phyloP scores from a whole-genome alignment of 2,888 invertebrate species.

The Hydrotaea diabolus region DNA sequence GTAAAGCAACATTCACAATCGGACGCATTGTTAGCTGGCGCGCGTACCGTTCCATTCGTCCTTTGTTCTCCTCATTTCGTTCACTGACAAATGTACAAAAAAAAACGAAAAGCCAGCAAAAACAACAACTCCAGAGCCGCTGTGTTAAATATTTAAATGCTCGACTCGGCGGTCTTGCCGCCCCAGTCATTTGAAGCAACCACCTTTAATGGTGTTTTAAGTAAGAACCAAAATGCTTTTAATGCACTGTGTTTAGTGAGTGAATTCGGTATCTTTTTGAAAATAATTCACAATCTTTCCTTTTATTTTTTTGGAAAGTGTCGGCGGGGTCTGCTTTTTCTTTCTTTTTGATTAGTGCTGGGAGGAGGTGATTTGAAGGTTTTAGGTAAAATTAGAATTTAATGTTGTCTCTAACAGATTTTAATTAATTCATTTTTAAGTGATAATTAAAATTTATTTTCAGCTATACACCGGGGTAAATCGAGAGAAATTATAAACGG shows the following conservation, averaged over 20 bases:
- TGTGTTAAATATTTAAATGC: constrained; percentile 40
- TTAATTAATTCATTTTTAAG: background rate
- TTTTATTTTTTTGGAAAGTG: background rate
- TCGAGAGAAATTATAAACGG: too few relatives aligned
- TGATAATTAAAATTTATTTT: constrained; percentile 11
- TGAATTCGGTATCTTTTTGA: constrained; percentile 18
- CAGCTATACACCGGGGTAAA: background rate
- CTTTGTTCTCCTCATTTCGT: constrained; percentile 24
- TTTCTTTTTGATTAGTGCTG: background rate
- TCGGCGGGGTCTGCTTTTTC: background rate
- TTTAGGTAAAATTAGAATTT: constrained; percentile 28
- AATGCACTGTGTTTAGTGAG: constrained; percentile 36
- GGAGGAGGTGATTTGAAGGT: background rate
- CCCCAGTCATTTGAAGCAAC: background rate
- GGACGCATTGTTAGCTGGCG: constrained; percentile 28
- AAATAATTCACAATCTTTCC: constrained; percentile 23
- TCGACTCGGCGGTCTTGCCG: background rate
- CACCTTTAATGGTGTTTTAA: constrained; percentile 38
- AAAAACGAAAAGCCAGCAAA: background rate
- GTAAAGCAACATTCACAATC: constrained; percentile 38
- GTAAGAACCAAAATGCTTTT: constrained; percentile 15
- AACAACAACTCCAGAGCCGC: background rate
- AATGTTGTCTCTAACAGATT: background rate
- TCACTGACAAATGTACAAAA: background rate
- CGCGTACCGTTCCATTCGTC: background rate